Percentiles rank a stretch among this genome's conserved stretches.
These are phyloP conservation scores for Oryzias sinensis DNA, from an alignment of 2,797 vertebrate genomes.

Conservation along the genomic window DNA sequence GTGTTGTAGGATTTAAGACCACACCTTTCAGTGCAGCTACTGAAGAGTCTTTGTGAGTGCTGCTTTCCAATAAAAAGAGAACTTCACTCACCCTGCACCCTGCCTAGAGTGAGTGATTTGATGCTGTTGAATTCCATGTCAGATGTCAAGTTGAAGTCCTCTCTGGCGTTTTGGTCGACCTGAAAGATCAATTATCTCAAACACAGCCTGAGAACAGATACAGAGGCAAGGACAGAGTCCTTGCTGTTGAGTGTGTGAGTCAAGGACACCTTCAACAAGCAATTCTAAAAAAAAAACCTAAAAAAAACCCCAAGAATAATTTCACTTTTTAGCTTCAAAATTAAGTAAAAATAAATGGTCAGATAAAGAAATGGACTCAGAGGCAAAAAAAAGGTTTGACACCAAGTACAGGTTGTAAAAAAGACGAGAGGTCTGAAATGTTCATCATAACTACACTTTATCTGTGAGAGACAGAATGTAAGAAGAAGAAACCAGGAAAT, in stretches of 20 bases:
- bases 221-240: background rate
- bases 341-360: too few relatives aligned
- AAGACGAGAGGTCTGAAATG: too few relatives aligned
- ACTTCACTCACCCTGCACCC: conserved; percentile 84
- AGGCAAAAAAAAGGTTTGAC: too few relatives aligned
- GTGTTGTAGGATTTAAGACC: conserved; percentile 14
- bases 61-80: background rate
- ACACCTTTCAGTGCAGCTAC: conserved; percentile 31
- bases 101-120: conserved; percentile 86
- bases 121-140: conserved; percentile 87
- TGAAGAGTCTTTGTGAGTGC: conserved; percentile 28
- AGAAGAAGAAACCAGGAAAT: too few relatives aligned
- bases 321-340: too few relatives aligned
- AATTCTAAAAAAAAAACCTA: too few relatives aligned
- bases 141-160: conserved; percentile 86
- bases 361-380: too few relatives aligned
- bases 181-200: conserved; percentile 57
- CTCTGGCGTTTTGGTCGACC: conserved; percentile 84
- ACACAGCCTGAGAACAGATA: background rate
- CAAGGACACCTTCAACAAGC: background rate
- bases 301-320: too few relatives aligned
- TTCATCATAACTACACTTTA: too few relatives aligned
- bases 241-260: conserved; percentile 12
- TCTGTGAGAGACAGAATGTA: too few relatives aligned
- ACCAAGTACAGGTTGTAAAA: too few relatives aligned